Conservation (phyloP, 2,888 invertebrate genomes). For the Scaptomyza tumidula region DNA sequence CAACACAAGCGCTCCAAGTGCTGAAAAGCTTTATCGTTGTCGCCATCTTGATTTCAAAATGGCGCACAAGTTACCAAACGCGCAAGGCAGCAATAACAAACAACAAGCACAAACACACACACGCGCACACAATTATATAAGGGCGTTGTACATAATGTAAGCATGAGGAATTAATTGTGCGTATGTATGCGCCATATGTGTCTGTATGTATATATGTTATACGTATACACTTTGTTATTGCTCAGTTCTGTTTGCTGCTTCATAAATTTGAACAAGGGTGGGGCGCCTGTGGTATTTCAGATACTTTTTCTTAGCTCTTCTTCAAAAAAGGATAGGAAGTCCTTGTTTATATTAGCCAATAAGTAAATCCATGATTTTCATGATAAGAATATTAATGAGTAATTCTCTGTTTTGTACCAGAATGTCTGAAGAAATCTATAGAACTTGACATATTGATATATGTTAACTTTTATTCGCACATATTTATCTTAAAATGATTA, state of each 20-base stretch:
- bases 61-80: slow-evolving; percentile 57
- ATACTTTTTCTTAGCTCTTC: no score
- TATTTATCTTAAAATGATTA: not conserved
- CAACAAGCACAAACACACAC: slow-evolving; percentile 5
- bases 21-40: slow-evolving; percentile 62
- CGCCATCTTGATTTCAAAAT: slow-evolving; percentile 73
- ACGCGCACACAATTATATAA: slow-evolving; percentile 1
- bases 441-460: not conserved
- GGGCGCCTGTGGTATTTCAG: not conserved
- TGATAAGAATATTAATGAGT: no score
- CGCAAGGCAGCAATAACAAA: slow-evolving; percentile 31
- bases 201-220: not conserved
- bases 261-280: slow-evolving; percentile 6
- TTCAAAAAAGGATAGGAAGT: no score
- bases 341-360: no score
- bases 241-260: slow-evolving; percentile 1
- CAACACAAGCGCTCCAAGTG: slow-evolving; percentile 24
- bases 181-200: not conserved
- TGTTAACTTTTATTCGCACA: not conserved
- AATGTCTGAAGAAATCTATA: no score
- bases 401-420: no score
- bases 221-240: slow-evolving; percentile 2
- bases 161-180: slow-evolving; percentile 14
- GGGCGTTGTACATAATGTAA: slow-evolving; percentile 28
- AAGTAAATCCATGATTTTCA: no score